Evolutionary conservation across 2,888 invertebrate species (phyloP).

Genomic region (Deilephila elpenor): DNA sequence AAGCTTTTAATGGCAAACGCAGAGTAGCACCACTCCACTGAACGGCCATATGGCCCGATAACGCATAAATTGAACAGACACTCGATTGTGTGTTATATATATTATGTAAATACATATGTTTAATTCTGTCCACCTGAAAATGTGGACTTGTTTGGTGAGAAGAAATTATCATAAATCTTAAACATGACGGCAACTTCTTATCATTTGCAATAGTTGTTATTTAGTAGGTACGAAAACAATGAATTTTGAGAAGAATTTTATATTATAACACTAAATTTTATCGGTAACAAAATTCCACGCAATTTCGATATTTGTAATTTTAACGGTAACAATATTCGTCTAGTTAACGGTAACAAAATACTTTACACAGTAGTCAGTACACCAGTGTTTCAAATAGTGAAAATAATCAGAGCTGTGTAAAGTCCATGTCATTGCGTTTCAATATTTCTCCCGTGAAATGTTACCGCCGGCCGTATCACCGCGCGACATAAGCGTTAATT

Average conservation of each 20-base stretch:
- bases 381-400: background rate
- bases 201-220: no score
- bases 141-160: background rate
- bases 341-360: no score
- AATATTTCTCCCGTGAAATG: constrained; percentile 3
- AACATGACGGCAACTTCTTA: no score
- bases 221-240: no score
- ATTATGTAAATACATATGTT: background rate
- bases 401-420: constrained; percentile 13
- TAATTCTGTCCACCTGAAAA: background rate
- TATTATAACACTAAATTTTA: no score
- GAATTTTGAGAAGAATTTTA: no score
- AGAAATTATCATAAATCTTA: background rate
- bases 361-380: no score
- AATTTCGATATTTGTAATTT: no score
- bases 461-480: constrained; percentile 16
- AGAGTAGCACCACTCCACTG: constrained; percentile 5
- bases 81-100: background rate
- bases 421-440: background rate
- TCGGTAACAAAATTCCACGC: no score
- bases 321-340: no score
- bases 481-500: constrained; percentile 73
- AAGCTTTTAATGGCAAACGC: constrained; percentile 5
- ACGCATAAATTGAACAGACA: background rate
- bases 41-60: constrained; percentile 15